These are phyloP conservation scores for Lasioglossum malachurum DNA, from an alignment of 2,888 invertebrate species.

Conservation along the genomic window DNA sequence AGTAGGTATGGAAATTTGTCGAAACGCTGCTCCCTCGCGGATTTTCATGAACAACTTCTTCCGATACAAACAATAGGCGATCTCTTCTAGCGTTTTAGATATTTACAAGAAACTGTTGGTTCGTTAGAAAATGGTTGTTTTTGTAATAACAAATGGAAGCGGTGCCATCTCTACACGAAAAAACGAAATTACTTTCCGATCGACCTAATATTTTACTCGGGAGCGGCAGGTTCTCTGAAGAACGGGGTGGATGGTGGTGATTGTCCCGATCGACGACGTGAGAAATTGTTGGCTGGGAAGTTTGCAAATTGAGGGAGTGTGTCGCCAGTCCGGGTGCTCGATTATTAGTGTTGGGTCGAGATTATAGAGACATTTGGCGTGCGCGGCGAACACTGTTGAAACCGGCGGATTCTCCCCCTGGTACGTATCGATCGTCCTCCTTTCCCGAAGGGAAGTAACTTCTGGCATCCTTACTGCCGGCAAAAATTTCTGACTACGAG, in stretches of 20 bases:
- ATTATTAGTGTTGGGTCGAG: not conserved
- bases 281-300: not conserved
- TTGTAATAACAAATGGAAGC: too few species aligned
- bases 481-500: conserved; percentile 43
- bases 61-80: too few species aligned
- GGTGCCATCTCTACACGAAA: too few species aligned
- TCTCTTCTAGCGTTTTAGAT: too few species aligned
- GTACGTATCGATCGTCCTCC: conserved; percentile 55
- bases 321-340: not conserved
- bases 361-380: conserved; percentile 43
- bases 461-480: conserved; percentile 39
- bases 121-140: too few species aligned
- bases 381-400: not conserved
- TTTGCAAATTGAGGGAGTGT: not conserved
- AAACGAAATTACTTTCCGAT: too few species aligned
- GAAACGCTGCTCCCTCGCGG: too few species aligned
- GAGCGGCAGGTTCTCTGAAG: not conserved
- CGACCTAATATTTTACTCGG: not conserved
- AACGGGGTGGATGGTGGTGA: not conserved
- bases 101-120: too few species aligned
- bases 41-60: too few species aligned
- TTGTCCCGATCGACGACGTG: not conserved
- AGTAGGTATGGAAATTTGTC: too few species aligned
- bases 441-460: conserved; percentile 39
- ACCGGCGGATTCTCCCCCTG: conserved; percentile 12